Evolutionary conservation across 2,113 vertebrate genomes (phyloP), one percentile per base, ranked within the genome.

Genomic region (Dromiciops gliroides): DNA sequence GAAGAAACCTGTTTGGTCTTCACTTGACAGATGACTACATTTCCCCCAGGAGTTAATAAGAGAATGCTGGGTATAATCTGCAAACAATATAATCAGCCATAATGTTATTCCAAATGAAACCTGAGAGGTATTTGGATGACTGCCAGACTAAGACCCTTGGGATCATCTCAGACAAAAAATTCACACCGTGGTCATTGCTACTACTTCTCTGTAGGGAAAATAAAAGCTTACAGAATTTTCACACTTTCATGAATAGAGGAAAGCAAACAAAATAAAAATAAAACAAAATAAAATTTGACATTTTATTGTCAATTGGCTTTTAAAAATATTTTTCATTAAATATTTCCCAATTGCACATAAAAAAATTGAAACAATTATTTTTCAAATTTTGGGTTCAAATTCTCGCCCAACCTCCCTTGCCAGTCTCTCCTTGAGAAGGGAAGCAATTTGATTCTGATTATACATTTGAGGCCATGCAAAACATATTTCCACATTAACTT

Each of bases 61-160:
- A 51, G 51, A 96, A 94, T 75, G 4, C 3, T 91, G 92, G 51
- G 10, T 91, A 90, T n/a, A n/a, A 31, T 56, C 50, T 47, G 1
- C 6, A 49, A 88, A 95, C 93, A 94, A 75, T 75, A 75, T 92
- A 92, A 28, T 12, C 56, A 28, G 51, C 25, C 88, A 92, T 22
- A 91, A 3, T 50, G 19, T 89, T 22, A 94, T 95, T 94, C 24
- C 44, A 93, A 96, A 90, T 83, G 49, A n/a, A 83, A 24, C 37
- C 53, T 95, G 50, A 2, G 93, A 8, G 24, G 75, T 60, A 50
- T 19, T 37, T 11, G 8, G 28, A 26, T 50, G 49, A 56, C 93
- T 89, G 75, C 24, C 75, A 37, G 53, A 49, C 1, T 16, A 22
- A 94, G 5, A 52, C 8, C 47, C 31, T 91, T 90, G 28, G 6